Evolutionary conservation across 2,888 invertebrate genomes (phyloP).

Genomic region (Cinara cedri): DNA sequence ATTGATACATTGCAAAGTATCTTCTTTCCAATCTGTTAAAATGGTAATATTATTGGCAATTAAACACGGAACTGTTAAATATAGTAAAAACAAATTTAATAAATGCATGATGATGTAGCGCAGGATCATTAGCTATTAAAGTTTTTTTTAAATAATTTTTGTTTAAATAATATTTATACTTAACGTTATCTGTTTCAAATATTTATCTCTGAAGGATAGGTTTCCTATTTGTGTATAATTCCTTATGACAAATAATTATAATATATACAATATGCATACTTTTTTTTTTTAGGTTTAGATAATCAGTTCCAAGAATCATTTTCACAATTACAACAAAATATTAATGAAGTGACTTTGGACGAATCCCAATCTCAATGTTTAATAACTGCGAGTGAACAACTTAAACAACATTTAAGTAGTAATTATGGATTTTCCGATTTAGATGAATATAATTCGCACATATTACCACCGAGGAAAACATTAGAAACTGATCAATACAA

Average conservation of each 20-base stretch:
- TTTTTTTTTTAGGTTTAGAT: constrained; percentile 30
- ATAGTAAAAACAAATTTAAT: constrained; percentile 23
- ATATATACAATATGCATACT: not conserved
- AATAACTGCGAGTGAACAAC: constrained; percentile 33
- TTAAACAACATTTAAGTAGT: constrained; percentile 27
- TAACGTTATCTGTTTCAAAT: constrained; percentile 44
- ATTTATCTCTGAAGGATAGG: constrained; percentile 47
- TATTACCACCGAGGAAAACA: constrained; percentile 27
- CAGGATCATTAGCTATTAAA: constrained; percentile 11
- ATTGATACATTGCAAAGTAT: constrained; percentile 32
- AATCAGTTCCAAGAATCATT: constrained; percentile 45
- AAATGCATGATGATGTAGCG: constrained; percentile 33
- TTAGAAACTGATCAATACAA: constrained; percentile 8
- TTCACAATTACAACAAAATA: constrained; percentile 24
- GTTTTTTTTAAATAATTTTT: constrained; percentile 1
- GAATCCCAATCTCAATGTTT: constrained; percentile 33
- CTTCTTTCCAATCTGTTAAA: constrained; percentile 40
- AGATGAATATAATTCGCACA: constrained; percentile 47
- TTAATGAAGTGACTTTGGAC: constrained; percentile 32
- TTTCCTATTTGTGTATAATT: constrained; percentile 30
- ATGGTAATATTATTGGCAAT: constrained; percentile 26
- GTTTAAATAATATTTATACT: constrained; percentile 27
- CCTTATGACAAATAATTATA: constrained; percentile 1
- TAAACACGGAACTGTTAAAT: not conserved
- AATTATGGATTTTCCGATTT: constrained; percentile 45